phyloP scores from a whole-genome alignment of 1,140 invertebrate species.

The Drosophila albomicans region DNA sequence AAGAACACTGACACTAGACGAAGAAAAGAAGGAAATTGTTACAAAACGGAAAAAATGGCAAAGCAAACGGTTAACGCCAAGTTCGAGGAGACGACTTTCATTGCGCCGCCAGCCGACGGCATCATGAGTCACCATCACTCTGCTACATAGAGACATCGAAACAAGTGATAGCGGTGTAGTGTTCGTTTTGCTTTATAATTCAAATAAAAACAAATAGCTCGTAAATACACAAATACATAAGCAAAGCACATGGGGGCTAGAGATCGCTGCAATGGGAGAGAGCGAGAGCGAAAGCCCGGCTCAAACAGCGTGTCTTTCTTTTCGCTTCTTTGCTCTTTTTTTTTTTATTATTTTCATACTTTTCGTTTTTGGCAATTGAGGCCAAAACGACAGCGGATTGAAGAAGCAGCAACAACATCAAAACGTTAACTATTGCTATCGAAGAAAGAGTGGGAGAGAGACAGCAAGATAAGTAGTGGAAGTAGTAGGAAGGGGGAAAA shows the following conservation, averaged over 20 bases:
- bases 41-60: constrained; percentile 29
- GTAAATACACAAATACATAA: constrained; percentile 14
- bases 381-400: constrained; percentile 42
- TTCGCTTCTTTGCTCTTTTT: constrained; percentile 11
- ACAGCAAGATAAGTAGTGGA: neutral
- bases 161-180: constrained; percentile 29
- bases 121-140: constrained; percentile 46
- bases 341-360: constrained; percentile 23
- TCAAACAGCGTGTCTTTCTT: constrained; percentile 35
- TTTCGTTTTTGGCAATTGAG: constrained; percentile 65
- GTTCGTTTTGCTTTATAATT: constrained; percentile 37
- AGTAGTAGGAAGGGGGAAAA: constrained; percentile 7
- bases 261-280: constrained; percentile 44
- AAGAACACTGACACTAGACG: constrained; percentile 14
- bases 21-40: constrained; percentile 40
- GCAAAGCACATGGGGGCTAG: constrained; percentile 31
- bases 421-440: constrained; percentile 39
- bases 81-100: constrained; percentile 57
- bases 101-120: constrained; percentile 30
- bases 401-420: constrained; percentile 14
- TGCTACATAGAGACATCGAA: constrained; percentile 21
- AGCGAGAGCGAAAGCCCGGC: constrained; percentile 30
- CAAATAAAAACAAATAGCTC: constrained; percentile 67
- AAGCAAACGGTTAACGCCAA: constrained; percentile 47
- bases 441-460: neutral